Evolutionary conservation across 2,888 invertebrate species (phyloP), one percentile per base, ranked within the genome.

Genomic region (Himalopsyche kuldschensis): DNA sequence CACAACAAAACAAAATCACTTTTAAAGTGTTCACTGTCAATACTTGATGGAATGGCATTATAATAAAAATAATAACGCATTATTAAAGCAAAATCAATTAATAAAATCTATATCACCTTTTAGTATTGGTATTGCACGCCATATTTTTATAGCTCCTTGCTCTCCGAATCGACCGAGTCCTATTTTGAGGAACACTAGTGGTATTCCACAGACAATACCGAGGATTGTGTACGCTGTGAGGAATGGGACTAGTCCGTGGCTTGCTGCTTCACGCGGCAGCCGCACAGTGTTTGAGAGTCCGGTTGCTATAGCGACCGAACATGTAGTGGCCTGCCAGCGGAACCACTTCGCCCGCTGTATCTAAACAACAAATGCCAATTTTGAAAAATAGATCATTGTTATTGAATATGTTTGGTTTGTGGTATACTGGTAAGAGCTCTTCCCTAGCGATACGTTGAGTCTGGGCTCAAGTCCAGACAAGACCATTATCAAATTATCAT

Each of bases 91-190:
- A 35, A 35, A 35, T 5, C 10, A 35, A 41, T 41, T 2, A 15
- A 41, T 41, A 35, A 8, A 8, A 15, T 15, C 15, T 3, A 41
- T 41, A 75, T 88, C 87, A 94, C 94, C 94, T 92, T 90, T 93
- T 87, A 94, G 93, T 87, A 94, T 92, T 0, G 94, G 94, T 55
- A 94, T 93, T 0, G 94, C 94, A 86, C 93, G 91, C 94, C 94
- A 94, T 27, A 93, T 90, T 78, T 94, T 94, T 5, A 93, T 93
- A 27, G 93, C 92, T 35, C 94, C 94, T 87, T 94, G 94, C 88
- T 94, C 94, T 82, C 94, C 93, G 82, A 94, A 90, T 88, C 94
- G 94, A 6, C 94, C 94, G 0, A 94, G 89, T 0, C 94, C 93
- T 27, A 94, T 90, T 88, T 94, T 94, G 81, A 94, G 89, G 86